Evolutionary conservation across 2,113 vertebrate genomes (phyloP).

Genomic region (Ochotona curzoniae): DNA sequence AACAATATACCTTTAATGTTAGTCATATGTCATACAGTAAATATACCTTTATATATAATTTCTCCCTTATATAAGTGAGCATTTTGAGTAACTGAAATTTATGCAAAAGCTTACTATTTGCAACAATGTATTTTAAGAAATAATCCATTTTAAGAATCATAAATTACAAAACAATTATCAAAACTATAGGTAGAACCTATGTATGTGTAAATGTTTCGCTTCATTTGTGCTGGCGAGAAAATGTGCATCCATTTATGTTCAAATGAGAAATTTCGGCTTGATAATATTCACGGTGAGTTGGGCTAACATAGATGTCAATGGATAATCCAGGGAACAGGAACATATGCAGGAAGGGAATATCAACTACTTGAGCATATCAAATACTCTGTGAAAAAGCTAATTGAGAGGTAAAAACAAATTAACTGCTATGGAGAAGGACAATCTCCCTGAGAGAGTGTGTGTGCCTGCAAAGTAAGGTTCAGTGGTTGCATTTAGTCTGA

Average conservation of each 20-base stretch:
- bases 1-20: neutral
- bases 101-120: neutral
- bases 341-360: slow-evolving; percentile 73
- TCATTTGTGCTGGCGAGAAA: slow-evolving; percentile 45
- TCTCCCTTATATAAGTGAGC: neutral
- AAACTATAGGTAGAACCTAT: neutral
- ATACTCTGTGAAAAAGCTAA: slow-evolving; percentile 82
- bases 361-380: slow-evolving; percentile 72
- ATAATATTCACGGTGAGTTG: neutral
- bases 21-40: neutral
- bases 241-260: slow-evolving; percentile 23
- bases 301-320: slow-evolving; percentile 76
- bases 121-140: neutral
- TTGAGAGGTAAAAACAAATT: slow-evolving; percentile 84
- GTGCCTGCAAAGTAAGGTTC: slow-evolving; percentile 70
- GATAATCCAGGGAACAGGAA: slow-evolving; percentile 62
- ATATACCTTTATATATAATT: neutral
- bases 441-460: slow-evolving; percentile 70
- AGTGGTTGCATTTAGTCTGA: slow-evolving; percentile 68
- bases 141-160: slow-evolving; percentile 1
- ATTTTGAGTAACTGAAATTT: neutral
- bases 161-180: neutral
- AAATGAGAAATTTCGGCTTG: slow-evolving; percentile 41
- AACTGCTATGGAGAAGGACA: slow-evolving; percentile 79
- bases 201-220: neutral